phyloP scores from a whole-genome alignment of 2,888 invertebrate genomes.

The Caenorhabditis wallacei region DNA sequence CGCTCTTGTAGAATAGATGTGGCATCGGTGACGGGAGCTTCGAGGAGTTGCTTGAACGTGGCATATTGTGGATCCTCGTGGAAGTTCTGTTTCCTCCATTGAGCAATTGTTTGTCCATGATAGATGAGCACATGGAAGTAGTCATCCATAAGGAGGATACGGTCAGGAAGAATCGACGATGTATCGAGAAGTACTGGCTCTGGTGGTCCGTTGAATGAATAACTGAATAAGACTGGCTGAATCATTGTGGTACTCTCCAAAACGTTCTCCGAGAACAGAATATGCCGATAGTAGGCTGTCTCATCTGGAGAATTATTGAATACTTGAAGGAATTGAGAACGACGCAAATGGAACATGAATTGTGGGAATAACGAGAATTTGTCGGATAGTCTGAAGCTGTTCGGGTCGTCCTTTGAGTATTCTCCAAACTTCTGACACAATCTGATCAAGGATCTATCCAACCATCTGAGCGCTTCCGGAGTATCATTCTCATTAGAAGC shows the following conservation, averaged over 20 bases:
- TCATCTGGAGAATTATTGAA: slow-evolving; percentile 99
- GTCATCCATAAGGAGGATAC: slow-evolving; percentile 98
- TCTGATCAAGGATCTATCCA: slow-evolving; percentile 97
- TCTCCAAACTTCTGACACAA: slow-evolving; percentile 99
- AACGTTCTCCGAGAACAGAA: slow-evolving; percentile 96
- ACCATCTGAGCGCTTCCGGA: slow-evolving; percentile 98
- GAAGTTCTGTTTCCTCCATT: slow-evolving; percentile 96
- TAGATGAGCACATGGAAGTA: slow-evolving; percentile 99
- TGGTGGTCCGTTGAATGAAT: slow-evolving; percentile 90
- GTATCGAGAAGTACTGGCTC: slow-evolving; percentile 95
- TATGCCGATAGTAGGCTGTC: slow-evolving; percentile 98
- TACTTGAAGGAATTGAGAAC: slow-evolving; percentile 96
- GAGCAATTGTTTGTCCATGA: slow-evolving; percentile 98
- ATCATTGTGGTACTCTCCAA: slow-evolving; percentile 99
- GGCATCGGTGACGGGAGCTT: slow-evolving; percentile 89
- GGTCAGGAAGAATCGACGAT: slow-evolving; percentile 96
- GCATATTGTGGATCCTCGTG: slow-evolving; percentile 98
- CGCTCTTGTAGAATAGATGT: slow-evolving; percentile 90
- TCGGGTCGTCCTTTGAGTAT: slow-evolving; percentile 97
- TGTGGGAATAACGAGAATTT: slow-evolving; percentile 99
- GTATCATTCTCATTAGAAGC: slow-evolving; percentile 90
- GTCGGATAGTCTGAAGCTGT: slow-evolving; percentile 95
- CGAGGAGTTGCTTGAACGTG: slow-evolving; percentile 95
- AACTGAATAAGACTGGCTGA: slow-evolving; percentile 98
- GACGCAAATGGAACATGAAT: slow-evolving; percentile 98